These are phyloP conservation scores for Mionectes olivaceus DNA, from an alignment of 2,797 vertebrate genomes.

Conservation along the genomic window DNA sequence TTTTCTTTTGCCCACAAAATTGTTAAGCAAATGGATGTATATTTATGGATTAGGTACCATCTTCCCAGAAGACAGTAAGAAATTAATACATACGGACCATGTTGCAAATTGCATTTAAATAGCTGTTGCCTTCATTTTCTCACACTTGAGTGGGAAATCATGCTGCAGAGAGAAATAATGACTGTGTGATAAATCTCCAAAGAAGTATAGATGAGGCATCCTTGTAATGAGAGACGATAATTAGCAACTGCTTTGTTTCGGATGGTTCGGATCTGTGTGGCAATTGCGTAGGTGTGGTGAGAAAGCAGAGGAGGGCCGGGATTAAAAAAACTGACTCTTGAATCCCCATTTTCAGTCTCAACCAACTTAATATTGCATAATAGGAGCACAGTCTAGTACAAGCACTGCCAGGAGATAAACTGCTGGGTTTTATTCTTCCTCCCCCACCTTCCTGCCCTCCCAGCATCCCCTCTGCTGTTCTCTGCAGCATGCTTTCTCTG, in stretches of 20 bases:
- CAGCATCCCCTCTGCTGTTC: neutral
- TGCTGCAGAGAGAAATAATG: conserved; percentile 45
- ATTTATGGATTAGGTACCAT: neutral
- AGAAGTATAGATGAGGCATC: neutral
- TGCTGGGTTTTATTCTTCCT: neutral
- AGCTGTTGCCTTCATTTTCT: conserved; percentile 12
- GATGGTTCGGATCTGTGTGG: neutral
- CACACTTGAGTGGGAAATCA: conserved; percentile 8
- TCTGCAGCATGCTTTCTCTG: neutral
- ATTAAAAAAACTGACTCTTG: neutral
- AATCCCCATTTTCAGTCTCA: neutral
- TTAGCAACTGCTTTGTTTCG: conserved; percentile 43
- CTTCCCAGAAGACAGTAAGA: neutral
- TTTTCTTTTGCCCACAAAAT: neutral
- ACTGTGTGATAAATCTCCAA: conserved; percentile 10
- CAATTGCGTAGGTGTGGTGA: neutral
- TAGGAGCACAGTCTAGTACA: neutral
- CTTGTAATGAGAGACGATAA: neutral
- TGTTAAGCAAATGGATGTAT: conserved; percentile 11
- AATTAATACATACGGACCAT: neutral
- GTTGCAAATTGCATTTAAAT: conserved; percentile 27
- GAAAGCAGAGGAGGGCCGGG: neutral
- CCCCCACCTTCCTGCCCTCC: neutral
- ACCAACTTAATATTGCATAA: neutral
- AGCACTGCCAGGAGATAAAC: neutral